Percentiles rank a stretch among this genome's conserved stretches.
Evolutionary conservation across 2,888 invertebrate genomes (phyloP).

Genomic region (Clusia tigrina): DNA sequence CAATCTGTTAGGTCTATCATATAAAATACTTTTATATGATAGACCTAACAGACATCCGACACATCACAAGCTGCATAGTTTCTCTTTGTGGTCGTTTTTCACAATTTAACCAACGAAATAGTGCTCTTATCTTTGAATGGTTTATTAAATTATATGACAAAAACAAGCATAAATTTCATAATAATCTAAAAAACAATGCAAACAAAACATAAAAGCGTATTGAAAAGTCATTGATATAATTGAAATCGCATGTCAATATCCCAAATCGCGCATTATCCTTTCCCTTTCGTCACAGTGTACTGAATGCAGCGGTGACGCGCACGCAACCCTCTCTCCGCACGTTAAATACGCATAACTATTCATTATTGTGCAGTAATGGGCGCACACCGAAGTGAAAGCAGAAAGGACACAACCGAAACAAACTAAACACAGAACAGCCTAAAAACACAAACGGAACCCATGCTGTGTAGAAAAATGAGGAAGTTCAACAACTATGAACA

Average conservation of each 20-base stretch:
- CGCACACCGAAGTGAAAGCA: conserved; percentile 17
- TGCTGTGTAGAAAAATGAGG: no score
- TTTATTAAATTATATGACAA: no score
- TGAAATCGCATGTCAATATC: conserved; percentile 38
- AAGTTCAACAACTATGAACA: conserved; percentile 11
- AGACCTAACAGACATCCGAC: no score
- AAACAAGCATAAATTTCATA: conserved; percentile 49
- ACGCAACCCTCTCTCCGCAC: conserved; percentile 35
- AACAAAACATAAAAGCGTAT: conserved; percentile 39
- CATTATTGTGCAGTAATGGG: conserved; percentile 52
- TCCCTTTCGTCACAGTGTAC: conserved; percentile 27
- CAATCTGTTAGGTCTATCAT: no score
- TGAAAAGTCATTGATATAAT: conserved; percentile 32
- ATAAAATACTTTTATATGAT: no score
- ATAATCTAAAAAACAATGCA: conserved; percentile 38
- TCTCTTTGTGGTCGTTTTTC: no score
- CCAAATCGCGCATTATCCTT: conserved; percentile 43
- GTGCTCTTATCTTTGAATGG: no score
- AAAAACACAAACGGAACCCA: no score
- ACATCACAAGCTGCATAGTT: no score
- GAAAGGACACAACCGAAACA: conserved; percentile 13
- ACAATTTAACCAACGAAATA: no score
- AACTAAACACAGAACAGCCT: conserved; percentile 9
- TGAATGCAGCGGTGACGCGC: conserved; percentile 20
- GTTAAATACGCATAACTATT: conserved; percentile 54